A percentile compares a stretch with the other conserved stretches of the same genome.
Evolutionary conservation across 2,797 vertebrate species (phyloP).

Genomic region (Chaenodraco wilsoni): DNA sequence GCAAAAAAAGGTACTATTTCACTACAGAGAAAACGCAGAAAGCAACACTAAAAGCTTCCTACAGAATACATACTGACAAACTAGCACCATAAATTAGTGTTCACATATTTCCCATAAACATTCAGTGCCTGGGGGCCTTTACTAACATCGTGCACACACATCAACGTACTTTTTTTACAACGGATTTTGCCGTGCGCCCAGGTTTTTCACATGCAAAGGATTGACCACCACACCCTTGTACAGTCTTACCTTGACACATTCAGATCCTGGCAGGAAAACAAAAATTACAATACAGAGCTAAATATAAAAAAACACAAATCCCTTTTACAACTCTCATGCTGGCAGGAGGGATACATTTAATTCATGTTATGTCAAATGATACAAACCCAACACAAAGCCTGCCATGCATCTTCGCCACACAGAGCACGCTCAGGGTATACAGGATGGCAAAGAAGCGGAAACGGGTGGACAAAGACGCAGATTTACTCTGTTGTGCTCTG

Average conservation of each 20-base stretch:
- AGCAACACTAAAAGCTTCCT: slow-evolving; percentile 28
- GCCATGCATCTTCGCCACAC: slow-evolving; percentile 66
- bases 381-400: slow-evolving; percentile 61
- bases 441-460: slow-evolving; percentile 47
- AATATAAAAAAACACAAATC: slow-evolving; percentile 43
- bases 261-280: slow-evolving; percentile 78
- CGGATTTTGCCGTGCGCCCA: slow-evolving; percentile 53
- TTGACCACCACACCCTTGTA: slow-evolving; percentile 63
- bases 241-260: slow-evolving; percentile 80
- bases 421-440: slow-evolving; percentile 38
- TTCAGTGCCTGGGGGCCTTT: slow-evolving; percentile 28
- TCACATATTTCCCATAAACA: slow-evolving; percentile 19
- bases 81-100: slow-evolving; percentile 14
- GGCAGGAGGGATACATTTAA: slow-evolving; percentile 47
- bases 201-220: slow-evolving; percentile 74
- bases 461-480: slow-evolving; percentile 56
- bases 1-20: slow-evolving; percentile 14
- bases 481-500: slow-evolving; percentile 53
- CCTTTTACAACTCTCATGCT: slow-evolving; percentile 61
- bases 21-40: slow-evolving; percentile 39
- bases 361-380: slow-evolving; percentile 49
- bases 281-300: slow-evolving; percentile 72
- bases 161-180: slow-evolving; percentile 28
- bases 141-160: slow-evolving; percentile 43
- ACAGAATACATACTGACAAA: slow-evolving; percentile 16